Conservation (phyloP, 2,888 invertebrate species). For the Ephialtes manifestator region DNA sequence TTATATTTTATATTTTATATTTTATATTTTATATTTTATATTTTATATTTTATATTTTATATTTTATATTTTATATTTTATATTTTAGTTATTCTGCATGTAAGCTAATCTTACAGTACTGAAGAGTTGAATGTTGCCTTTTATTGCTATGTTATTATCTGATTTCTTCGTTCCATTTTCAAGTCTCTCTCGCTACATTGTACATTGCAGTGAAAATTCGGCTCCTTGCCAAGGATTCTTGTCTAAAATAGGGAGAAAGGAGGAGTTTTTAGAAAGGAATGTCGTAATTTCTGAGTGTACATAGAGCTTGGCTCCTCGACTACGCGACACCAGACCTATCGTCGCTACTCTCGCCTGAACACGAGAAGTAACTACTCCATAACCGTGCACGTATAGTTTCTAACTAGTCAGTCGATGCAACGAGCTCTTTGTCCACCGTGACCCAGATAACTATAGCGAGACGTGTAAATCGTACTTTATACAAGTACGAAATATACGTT, state of each 20-base stretch:
- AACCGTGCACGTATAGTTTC: conserved; percentile 25
- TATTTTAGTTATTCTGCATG: no score
- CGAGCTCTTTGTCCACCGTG: conserved; percentile 77
- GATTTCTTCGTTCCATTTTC: conserved; percentile 27
- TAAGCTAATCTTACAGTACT: no score
- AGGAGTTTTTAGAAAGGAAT: conserved; percentile 26
- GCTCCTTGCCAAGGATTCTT: conserved; percentile 46
- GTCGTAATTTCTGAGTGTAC: conserved; percentile 45
- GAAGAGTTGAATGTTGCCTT: no score
- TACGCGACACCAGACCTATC: conserved; percentile 38
- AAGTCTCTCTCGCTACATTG: background rate
- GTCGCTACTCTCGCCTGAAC: background rate
- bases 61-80: no score
- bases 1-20: no score
- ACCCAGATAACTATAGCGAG: conserved; percentile 74
- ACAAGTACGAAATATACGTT: background rate
- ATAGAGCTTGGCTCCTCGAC: conserved; percentile 23
- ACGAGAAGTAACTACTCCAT: background rate
- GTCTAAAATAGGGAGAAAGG: conserved; percentile 1
- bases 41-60: no score
- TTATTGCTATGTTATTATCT: conserved; percentile 11
- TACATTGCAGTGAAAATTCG: background rate
- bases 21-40: no score
- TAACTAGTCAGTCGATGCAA: conserved; percentile 61
- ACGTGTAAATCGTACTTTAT: conserved; percentile 21